A percentile compares a stretch with the other conserved stretches of the same genome.
These are phyloP conservation scores for Agrotis clavis DNA, from an alignment of 2,888 invertebrate species.

Conservation along the genomic window DNA sequence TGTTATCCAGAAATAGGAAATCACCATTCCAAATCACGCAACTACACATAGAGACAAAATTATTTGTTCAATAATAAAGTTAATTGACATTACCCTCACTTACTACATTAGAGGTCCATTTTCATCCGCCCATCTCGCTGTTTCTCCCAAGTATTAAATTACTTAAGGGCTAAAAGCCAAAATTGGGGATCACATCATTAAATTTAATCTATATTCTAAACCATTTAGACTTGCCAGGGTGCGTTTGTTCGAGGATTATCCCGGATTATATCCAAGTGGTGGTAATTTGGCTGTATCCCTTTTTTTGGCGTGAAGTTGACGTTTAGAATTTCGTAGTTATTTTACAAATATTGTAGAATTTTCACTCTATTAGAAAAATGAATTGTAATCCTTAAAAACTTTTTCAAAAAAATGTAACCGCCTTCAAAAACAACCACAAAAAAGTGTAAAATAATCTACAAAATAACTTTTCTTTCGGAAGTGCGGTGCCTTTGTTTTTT, in stretches of 20 bases:
- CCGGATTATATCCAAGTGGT: conserved; percentile 82
- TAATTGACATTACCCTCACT: conserved; percentile 32
- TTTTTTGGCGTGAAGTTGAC: conserved; percentile 61
- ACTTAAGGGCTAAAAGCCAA: conserved; percentile 76
- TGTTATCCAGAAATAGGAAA: neutral
- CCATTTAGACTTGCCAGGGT: conserved; percentile 77
- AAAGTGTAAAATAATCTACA: no score
- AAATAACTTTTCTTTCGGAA: no score
- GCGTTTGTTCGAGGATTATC: conserved; percentile 81
- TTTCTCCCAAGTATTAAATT: conserved; percentile 71
- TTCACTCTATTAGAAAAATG: neutral
- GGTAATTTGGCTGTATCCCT: conserved; percentile 77
- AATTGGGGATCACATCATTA: conserved; percentile 84
- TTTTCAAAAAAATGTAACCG: no score
- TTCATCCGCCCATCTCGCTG: conserved; percentile 58
- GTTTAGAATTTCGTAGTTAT: conserved; percentile 23
- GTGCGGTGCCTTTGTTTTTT: no score
- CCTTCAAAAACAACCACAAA: no score
- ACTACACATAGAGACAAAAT: conserved; percentile 11
- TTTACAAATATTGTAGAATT: neutral
- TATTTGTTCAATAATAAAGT: conserved; percentile 33
- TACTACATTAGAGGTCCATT: conserved; percentile 45
- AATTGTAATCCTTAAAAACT: no score
- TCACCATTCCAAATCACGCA: conserved; percentile 3
- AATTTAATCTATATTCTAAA: conserved; percentile 87